Conservation (phyloP, 2,888 invertebrate species). For the Cacoxenus indagator region DNA sequence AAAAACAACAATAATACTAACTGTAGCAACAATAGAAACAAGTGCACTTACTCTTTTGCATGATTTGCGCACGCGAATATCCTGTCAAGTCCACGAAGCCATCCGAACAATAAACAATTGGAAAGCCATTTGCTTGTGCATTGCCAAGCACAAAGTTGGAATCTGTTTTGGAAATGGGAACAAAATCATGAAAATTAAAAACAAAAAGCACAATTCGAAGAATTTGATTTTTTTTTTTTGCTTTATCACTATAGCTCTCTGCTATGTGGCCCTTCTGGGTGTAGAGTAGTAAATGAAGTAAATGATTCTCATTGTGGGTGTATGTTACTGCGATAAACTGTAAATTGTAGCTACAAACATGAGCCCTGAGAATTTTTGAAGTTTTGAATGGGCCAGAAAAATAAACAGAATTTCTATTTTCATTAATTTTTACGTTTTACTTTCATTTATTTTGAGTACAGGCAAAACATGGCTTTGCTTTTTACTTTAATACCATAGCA, state of each 20-base stretch:
- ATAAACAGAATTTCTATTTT: constrained; percentile 33
- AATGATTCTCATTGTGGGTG: too few species aligned
- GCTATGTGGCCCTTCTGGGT: too few species aligned
- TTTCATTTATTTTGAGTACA: not conserved
- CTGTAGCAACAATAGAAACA: not conserved
- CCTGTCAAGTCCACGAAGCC: constrained; percentile 97
- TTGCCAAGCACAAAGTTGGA: constrained; percentile 97
- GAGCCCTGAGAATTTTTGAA: too few species aligned
- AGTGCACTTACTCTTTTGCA: constrained; percentile 83
- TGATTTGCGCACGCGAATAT: constrained; percentile 93
- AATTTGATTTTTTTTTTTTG: not conserved
- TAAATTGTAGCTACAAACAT: too few species aligned
- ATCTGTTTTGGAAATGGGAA: constrained; percentile 74
- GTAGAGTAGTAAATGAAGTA: constrained; percentile 4
- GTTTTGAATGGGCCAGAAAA: too few species aligned
- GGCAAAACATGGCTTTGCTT: constrained; percentile 17
- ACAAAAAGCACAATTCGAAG: not conserved
- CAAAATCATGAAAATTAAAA: not conserved
- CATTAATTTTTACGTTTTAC: not conserved
- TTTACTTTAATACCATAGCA: not conserved
- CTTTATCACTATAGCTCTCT: not conserved
- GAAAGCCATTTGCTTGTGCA: constrained; percentile 90
- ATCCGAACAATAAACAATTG: constrained; percentile 96
- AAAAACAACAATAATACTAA: too few species aligned
- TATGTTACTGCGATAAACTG: too few species aligned